Evolutionary conservation across 2,888 invertebrate genomes (phyloP).

Genomic region (Anoncus sp.): DNA sequence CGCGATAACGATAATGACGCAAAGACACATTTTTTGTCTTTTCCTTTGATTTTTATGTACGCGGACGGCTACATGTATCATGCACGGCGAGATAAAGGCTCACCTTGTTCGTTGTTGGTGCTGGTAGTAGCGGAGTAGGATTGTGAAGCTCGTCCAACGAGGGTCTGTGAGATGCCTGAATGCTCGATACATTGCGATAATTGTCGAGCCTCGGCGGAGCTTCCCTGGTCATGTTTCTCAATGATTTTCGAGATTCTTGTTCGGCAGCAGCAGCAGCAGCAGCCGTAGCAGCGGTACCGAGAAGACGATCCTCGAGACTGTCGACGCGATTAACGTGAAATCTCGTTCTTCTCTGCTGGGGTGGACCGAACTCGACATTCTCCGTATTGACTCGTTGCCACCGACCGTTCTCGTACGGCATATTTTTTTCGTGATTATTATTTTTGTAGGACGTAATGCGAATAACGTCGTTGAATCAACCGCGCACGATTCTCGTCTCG

Average conservation of each 20-base stretch:
- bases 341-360: constrained; percentile 84
- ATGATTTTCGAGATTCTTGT: constrained; percentile 79
- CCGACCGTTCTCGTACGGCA: constrained; percentile 78
- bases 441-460: too few relatives aligned
- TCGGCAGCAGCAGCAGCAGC: too few relatives aligned
- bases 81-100: constrained; percentile 65
- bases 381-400: constrained; percentile 72
- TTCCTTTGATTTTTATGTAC: not conserved
- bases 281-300: too few relatives aligned
- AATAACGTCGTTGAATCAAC: too few relatives aligned
- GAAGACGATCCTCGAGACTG: constrained; percentile 83
- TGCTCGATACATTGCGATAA: constrained; percentile 94
- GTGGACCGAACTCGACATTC: constrained; percentile 80
- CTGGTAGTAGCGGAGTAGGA: constrained; percentile 89
- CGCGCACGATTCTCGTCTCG: too few relatives aligned
- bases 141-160: constrained; percentile 96
- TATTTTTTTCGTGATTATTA: constrained; percentile 1
- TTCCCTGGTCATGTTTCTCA: constrained; percentile 90
- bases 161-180: constrained; percentile 94
- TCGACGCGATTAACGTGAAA: constrained; percentile 87
- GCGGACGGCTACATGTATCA: not conserved
- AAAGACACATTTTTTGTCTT: too few relatives aligned
- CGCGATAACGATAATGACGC: too few relatives aligned
- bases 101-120: too few relatives aligned
- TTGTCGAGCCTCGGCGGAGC: constrained; percentile 94